Conservation (phyloP, 2,797 vertebrate species). For the Graptemys geographica region DNA sequence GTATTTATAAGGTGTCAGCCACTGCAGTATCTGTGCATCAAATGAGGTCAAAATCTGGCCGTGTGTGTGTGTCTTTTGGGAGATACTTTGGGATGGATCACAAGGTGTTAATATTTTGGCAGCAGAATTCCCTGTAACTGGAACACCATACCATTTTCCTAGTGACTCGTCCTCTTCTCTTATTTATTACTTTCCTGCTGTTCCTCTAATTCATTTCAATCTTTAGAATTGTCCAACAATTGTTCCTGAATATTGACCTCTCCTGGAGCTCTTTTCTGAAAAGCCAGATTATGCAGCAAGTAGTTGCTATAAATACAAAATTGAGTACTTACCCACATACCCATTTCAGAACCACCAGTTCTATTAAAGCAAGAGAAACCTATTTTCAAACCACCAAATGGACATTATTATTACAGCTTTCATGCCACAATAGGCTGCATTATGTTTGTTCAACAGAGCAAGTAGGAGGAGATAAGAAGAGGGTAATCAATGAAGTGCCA, state of each 20-base stretch:
- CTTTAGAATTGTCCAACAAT: slow-evolving; percentile 10
- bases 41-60: neutral
- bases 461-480: slow-evolving; percentile 42
- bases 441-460: slow-evolving; percentile 48
- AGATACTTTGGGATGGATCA: neutral
- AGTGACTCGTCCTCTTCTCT: neutral
- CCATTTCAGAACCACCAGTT: slow-evolving; percentile 26
- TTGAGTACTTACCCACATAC: neutral
- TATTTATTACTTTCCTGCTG: slow-evolving; percentile 17
- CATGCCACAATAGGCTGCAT: slow-evolving; percentile 22
- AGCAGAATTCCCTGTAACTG: neutral
- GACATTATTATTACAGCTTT: slow-evolving; percentile 32
- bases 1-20: neutral
- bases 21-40: neutral
- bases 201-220: slow-evolving; percentile 26
- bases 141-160: neutral
- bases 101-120: neutral
- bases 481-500: slow-evolving; percentile 39
- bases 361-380: slow-evolving; percentile 40
- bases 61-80: neutral
- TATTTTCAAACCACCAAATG: slow-evolving; percentile 38
- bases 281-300: slow-evolving; percentile 12
- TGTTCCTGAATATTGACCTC: neutral
- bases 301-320: slow-evolving; percentile 29
- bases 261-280: neutral